Conservation (phyloP, 1,140 invertebrate genomes). For the Metaphire vulgaris region DNA sequence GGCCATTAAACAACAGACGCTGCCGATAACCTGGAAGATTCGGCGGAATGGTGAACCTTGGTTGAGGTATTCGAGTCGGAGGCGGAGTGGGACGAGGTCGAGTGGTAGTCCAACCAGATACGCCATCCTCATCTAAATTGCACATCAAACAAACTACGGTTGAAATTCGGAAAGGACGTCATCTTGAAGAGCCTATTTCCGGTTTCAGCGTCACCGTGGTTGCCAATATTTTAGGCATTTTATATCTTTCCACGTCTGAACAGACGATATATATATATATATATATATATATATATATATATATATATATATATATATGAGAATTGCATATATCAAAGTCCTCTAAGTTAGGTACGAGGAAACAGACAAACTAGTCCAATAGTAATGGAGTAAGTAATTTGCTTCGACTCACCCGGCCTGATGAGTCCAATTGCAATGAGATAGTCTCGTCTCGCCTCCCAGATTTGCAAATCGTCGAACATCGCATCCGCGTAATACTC, state of each 20-base stretch:
- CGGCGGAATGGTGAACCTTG: slow-evolving; percentile 1
- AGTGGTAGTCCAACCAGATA: slow-evolving; percentile 11
- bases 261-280: not conserved
- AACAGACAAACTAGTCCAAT: not conserved
- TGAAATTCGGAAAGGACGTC: not conserved
- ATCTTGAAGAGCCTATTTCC: not conserved
- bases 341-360: not conserved
- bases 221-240: not conserved
- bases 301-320: not conserved
- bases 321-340: not conserved
- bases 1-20: slow-evolving; percentile 35
- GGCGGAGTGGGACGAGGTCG: not conserved
- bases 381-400: not conserved
- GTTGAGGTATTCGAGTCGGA: not conserved
- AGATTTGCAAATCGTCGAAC: slow-evolving; percentile 42
- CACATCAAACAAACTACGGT: not conserved
- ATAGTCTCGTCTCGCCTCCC: slow-evolving; percentile 39
- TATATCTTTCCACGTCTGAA: not conserved
- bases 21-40: slow-evolving; percentile 22
- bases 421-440: slow-evolving; percentile 26
- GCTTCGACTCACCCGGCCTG: slow-evolving; percentile 12
- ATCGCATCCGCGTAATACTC: slow-evolving; percentile 39
- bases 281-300: not conserved
- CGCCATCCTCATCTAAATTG: not conserved
- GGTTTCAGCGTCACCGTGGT: too few relatives aligned